Evolutionary conservation across 2,797 vertebrate species (phyloP).

Genomic region (Gastrophryne carolinensis): DNA sequence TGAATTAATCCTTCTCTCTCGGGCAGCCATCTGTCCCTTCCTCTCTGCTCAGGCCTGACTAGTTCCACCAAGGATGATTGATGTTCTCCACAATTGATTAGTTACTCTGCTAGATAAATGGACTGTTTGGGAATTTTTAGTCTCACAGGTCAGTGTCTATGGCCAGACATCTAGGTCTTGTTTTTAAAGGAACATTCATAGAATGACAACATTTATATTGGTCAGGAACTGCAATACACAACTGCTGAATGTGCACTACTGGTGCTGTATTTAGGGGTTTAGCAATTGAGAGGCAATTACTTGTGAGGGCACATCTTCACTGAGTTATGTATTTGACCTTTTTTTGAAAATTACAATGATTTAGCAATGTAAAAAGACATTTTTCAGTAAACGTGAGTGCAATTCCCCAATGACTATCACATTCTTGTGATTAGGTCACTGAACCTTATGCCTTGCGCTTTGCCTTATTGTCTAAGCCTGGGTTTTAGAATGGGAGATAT

Average conservation of each 20-base stretch:
- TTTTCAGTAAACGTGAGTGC: too few species aligned
- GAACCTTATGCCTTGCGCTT: not conserved
- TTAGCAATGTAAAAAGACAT: not conserved
- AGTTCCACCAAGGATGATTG: conserved; percentile 72
- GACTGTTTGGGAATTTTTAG: conserved; percentile 88
- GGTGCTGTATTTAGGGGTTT: not conserved
- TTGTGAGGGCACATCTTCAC: not conserved
- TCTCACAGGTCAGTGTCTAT: conserved; percentile 82
- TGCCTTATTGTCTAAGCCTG: not conserved
- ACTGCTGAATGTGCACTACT: not conserved
- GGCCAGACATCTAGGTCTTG: conserved; percentile 72
- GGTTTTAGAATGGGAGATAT: too few species aligned
- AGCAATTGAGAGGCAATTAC: not conserved
- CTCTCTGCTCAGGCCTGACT: conserved; percentile 59
- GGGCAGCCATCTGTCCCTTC: conserved; percentile 71
- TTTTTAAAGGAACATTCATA: conserved; percentile 69
- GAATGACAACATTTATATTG: conserved; percentile 30
- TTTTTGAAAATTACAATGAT: too few species aligned
- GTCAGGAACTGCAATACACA: not conserved
- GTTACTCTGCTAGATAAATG: conserved; percentile 90
- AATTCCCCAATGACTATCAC: too few species aligned
- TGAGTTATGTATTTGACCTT: not conserved
- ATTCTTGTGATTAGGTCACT: too few species aligned
- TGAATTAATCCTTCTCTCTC: conserved; percentile 86
- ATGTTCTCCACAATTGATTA: conserved; percentile 95